Base-by-base conservation (phyloP, 1,140 invertebrate genomes). In the Dufourea novaeangliae region DNA sequence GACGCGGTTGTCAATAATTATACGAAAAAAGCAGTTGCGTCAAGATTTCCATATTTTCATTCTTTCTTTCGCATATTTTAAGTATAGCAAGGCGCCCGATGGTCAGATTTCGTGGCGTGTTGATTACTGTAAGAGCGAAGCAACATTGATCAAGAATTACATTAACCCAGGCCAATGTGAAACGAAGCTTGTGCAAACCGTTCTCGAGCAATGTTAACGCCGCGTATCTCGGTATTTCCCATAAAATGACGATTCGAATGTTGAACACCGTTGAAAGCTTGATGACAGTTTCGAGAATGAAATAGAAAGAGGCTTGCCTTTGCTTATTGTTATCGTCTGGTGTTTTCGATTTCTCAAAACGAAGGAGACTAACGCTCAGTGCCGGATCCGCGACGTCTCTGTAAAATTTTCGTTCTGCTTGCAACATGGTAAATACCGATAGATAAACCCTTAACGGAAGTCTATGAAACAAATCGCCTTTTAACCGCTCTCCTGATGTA, bases 361-460 rank as follows among this genome's bases (percentile, higher is more conserved):
- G 91, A 84, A 93, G 92, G 88, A 93, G 91, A 87, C 82, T 92
- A 90, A 92, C 86, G 79, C 86, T 89, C 84, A 90, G 90, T 72
- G 89, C 88, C 63, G 89, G 88, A 79, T 93, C 91, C 78, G 88
- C 88, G 86, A 90, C 83, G 87, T 92, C 88, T 92, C 90, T 92
- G 91, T n/a, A 89, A 90, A 91, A 89, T 84, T 88, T 87, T 84
- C 86, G 83, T 62, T 57, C 63, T 78, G 80, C 80, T 78, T 46
- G 72, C 76, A 81, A 68, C 57, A 50, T 56, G n/a, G 20, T 61
- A 29, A 41, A 74, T 67, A 75, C 52, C 73, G 64, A 68, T 46
- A n/a, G 6, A 68, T 46, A 67, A 75, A 75, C 20, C 27, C 17
- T 78, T 32, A 34, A 81, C 37, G 27, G 22, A 62, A 37, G 32